Conservation (phyloP, 2,797 vertebrate genomes). For the Loriculus beryllinus region DNA sequence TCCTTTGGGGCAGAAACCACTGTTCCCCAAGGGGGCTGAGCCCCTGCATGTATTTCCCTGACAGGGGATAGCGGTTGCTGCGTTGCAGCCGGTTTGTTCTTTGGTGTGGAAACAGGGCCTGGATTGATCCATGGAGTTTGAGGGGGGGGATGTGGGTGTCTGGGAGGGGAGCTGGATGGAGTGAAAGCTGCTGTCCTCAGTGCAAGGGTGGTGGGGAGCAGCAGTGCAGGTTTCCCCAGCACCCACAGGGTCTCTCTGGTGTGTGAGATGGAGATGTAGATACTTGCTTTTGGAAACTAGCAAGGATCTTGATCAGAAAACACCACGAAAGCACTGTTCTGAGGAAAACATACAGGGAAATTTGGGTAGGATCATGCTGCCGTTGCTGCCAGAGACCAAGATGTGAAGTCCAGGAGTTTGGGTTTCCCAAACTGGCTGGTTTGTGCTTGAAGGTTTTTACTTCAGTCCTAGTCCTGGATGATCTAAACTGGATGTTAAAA, state of each 20-base stretch:
- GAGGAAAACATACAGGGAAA: not conserved
- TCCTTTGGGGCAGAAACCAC: not conserved
- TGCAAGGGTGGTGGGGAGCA: not conserved
- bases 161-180: not conserved
- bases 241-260: not conserved
- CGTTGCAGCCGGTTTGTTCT: not conserved
- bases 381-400: rapidly evolving
- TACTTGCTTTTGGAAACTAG: not conserved
- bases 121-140: not conserved
- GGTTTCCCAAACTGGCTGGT: not conserved
- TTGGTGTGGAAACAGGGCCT: not conserved
- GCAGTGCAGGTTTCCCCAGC: not conserved
- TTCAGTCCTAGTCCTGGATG: not conserved
- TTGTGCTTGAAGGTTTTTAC: not conserved
- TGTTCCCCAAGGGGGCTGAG: not conserved
- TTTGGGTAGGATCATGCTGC: rapidly evolving
- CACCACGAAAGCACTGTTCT: not conserved
- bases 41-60: not conserved
- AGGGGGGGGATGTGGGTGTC: not conserved
- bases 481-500: not conserved
- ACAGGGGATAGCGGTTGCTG: rapidly evolving
- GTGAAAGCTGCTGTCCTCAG: not conserved
- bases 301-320: not conserved
- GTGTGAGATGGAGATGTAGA: not conserved
- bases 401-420: not conserved